Evolutionary conservation across 2,797 vertebrate genomes (phyloP), one percentile per base, ranked within the genome.

Genomic region (Tolypeutes matacus): DNA sequence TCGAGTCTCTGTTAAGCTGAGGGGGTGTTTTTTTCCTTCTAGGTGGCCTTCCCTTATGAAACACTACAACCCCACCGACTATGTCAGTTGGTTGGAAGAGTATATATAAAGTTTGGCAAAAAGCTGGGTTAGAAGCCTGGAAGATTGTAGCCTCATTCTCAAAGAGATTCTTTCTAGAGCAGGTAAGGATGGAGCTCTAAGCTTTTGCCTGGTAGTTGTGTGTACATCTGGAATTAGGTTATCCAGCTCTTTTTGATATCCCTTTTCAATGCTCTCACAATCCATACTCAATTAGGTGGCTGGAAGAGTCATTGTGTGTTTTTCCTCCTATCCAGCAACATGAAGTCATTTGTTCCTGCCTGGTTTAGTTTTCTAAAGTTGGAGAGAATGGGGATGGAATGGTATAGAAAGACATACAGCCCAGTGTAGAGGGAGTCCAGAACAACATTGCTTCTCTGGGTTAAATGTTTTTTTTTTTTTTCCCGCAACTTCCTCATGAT

Each of bases 21-120:
- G 72, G 76, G n/a, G 76, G n/a, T 93, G 78, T 93, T 82, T 95
- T 81, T 96, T 86, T 95, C 88, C 95, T 87, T 97, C 86, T 97
- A 99, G 99, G 97, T 99, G 99, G 99, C 99, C 99, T 0, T 98
- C 99, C 1, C 98, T 99, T 96, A 99, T 99, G 98, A 99, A 99
- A 96, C 98, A 99, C 98, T 99, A 99, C 95, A 99, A 98, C 92
- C 99, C 99, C 96, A 98, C 99, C 0, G 99, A 99, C 87, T 96
- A 98, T 3, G 99, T 99, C 78, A 99, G 99, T 97, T 99, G 99
- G 99, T 98, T 99, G 95, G 98, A 98, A 83, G 99, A 99, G 72
- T 99, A 99, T 98, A 99, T 98, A 39, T 39, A 39, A 39, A 98
- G 99, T 98, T 0, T 98, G 99, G 42, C 99, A 99, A 36, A 98